Percentiles rank a stretch among this genome's conserved stretches.
These are phyloP conservation scores for Psittacus erithacus DNA, from an alignment of 2,113 vertebrate genomes.

Conservation along the genomic window DNA sequence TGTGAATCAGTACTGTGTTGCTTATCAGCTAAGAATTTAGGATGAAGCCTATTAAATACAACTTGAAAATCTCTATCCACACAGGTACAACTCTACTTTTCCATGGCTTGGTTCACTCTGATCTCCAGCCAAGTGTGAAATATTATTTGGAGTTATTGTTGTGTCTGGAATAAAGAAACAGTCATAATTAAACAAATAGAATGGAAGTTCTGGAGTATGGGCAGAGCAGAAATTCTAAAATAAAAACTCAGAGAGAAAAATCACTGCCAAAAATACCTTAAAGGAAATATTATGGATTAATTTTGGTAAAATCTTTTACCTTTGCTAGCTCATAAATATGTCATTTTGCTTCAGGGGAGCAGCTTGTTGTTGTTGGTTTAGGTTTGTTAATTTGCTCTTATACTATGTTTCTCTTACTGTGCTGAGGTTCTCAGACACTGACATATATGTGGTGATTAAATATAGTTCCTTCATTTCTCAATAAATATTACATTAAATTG, in stretches of 20 bases:
- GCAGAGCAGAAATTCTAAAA: background rate
- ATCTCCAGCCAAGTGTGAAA: background rate
- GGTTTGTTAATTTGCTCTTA: background rate
- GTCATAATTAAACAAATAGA: background rate
- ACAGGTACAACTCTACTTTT: background rate
- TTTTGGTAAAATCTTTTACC: background rate
- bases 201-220: rapidly evolving
- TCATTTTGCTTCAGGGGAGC: background rate
- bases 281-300: background rate
- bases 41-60: background rate
- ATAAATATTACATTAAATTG: background rate
- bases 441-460: background rate
- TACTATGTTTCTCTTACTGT: background rate
- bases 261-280: background rate
- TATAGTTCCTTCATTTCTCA: background rate
- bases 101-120: background rate
- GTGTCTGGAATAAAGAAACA: background rate
- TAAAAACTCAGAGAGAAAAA: background rate
- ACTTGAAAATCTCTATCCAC: background rate
- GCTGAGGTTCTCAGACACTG: background rate
- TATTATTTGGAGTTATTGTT: background rate
- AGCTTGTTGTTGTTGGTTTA: background rate
- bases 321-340: background rate
- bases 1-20: background rate
- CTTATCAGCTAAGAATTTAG: background rate